Evolutionary conservation across 2,888 invertebrate species (phyloP), one percentile per base, ranked within the genome.

Genomic region (Adelphocoris suturalis): DNA sequence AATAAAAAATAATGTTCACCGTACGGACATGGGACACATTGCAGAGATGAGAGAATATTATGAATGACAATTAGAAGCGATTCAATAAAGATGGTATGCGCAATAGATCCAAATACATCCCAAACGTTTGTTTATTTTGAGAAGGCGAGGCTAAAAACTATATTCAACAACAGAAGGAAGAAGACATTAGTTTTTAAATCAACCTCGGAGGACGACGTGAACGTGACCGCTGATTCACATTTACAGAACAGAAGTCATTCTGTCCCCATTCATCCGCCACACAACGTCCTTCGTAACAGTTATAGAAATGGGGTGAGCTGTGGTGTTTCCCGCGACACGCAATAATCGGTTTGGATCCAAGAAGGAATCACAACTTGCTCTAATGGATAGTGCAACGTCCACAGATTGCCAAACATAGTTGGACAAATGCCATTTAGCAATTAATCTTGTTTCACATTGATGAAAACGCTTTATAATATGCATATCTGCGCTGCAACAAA

Each of bases 51-150:
- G 61, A 61, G 61, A n/a, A n/a, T n/a, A n/a, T n/a, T 61, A 61
- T 61, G n/a, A 61, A 61, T 61, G n/a, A 16, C 61, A n/a, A 61
- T 61, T n/a, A 61, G 61, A 9, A 4, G 19, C n/a, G 61, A 19
- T 61, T 61, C 61, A 61, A 61, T 61, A n/a, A 61, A 61, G 61
- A 61, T 61, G 61, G 61, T 61, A 61, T 61, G n/a, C 61, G 61
- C 61, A 61, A 61, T 61, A 61, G 61, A 61, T 61, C 61, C 61
- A 61, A 14, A 61, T n/a, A 61, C 61, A n/a, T 19, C 61, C 19
- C 61, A 61, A 61, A 14, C 61, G 14, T 61, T 61, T 19, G 19
- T 61, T 61, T 61, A 61, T 61, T 61, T 61, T 19, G 16, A 61
- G 61, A 61, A 52, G 61, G 61, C 61, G 19, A 61, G 61, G 61